Evolutionary conservation across 2,888 invertebrate genomes (phyloP), one percentile per base, ranked within the genome.

Genomic region (Alviniconcha strummeri): DNA sequence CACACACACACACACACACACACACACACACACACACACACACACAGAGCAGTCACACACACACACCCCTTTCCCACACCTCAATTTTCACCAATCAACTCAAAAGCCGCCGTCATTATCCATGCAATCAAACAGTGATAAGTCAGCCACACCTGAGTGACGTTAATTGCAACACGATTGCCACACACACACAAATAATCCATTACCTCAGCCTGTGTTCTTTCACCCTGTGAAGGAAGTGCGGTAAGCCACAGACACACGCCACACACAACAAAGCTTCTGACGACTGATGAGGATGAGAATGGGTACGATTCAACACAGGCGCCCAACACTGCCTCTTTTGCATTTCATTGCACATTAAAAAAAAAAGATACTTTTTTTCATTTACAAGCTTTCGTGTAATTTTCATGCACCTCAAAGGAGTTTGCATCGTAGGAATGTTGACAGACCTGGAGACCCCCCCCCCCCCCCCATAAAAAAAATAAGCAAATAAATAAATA

Each of bases 11-110:
- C 4, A 69, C 69, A 69, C 69, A 69, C 69, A 69, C 69, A 69
- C 69, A n/a, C 69, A 69, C n/a, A 69, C 69, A 69, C 69, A 69
- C 69, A 69, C 69, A 69, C 69, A 69, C 69, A 69, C n/a, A 69
- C 69, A 69, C 17, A 17, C 15, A 69, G 69, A 5, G 5, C 15
- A 13, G 7, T 17, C 69, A 69, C 17, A 17, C 15, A 69, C 4
- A 69, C n/a, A 69, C 13, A 69, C 69, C 69, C 6, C n/a, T 15
- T 17, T 15, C 17, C 17, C 6, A 69, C 69, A 69, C 69, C 36
- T 36, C 36, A 36, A 36, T 36, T 36, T 36, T 36, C 3, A 36
- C 36, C 36, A 36, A 36, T 36, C 36, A 36, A 36, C 36, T 36
- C 36, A 36, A 36, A 36, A 36, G 36, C 36, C 36, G 36, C 36